Evolutionary conservation across 2,888 invertebrate genomes (phyloP).

Genomic region (Tetragonisca angustula): DNA sequence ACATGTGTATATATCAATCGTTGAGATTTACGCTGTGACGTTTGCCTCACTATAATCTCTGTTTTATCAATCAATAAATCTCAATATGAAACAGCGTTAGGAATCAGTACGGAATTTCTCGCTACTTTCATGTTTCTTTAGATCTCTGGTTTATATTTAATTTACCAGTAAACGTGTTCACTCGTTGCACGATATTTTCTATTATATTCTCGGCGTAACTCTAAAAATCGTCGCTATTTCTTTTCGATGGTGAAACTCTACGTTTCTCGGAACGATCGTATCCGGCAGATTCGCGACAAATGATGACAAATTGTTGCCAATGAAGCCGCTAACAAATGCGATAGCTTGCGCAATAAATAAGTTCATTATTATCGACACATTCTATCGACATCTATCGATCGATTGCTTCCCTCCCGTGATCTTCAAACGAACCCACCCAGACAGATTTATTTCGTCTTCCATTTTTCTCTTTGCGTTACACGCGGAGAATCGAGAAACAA

Average conservation of each 20-base stretch:
- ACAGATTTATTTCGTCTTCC: neutral
- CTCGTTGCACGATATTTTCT: neutral
- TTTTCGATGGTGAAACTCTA: neutral
- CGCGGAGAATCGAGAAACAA: constrained; percentile 40
- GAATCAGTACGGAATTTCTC: too few species aligned
- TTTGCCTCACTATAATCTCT: neutral
- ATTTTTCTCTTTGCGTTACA: neutral
- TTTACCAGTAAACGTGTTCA: neutral
- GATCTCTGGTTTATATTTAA: too few species aligned
- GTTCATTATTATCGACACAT: constrained; percentile 24
- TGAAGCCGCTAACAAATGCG: constrained; percentile 21
- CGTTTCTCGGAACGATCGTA: constrained; percentile 29
- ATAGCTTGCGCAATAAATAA: constrained; percentile 27
- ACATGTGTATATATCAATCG: too few species aligned
- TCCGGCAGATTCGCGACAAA: constrained; percentile 40
- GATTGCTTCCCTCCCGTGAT: neutral
- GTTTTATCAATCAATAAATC: too few species aligned
- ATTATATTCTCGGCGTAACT: neutral
- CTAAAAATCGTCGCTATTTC: neutral
- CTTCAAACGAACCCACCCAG: neutral
- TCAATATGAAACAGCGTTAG: too few species aligned
- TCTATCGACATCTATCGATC: constrained; percentile 8
- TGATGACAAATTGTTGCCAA: constrained; percentile 55
- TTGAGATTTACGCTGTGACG: neutral
- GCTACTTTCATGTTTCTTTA: too few species aligned